Conservation (phyloP, 2,797 vertebrate genomes). For the Hydrocynus forskahlii region DNA sequence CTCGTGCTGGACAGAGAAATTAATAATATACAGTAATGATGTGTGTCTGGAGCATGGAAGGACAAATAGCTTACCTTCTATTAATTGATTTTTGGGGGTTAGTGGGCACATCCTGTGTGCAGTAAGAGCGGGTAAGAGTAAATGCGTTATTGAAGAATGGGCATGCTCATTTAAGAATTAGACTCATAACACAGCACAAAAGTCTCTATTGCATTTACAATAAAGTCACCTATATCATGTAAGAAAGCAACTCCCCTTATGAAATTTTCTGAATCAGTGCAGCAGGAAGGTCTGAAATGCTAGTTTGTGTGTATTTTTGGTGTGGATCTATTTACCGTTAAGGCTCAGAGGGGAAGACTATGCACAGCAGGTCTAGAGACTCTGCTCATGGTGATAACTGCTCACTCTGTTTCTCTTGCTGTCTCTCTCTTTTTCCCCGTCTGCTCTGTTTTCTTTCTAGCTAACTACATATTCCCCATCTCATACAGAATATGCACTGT, state of each 20-base stretch:
- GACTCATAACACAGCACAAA: slow-evolving; percentile 4
- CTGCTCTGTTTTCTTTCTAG: neutral
- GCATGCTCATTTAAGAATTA: slow-evolving; percentile 31
- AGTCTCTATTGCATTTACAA: slow-evolving; percentile 18
- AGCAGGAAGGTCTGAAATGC: slow-evolving; percentile 30
- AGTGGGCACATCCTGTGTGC: slow-evolving; percentile 1
- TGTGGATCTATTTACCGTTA: slow-evolving; percentile 34
- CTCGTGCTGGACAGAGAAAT: slow-evolving; percentile 43
- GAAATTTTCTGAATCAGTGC: slow-evolving; percentile 38
- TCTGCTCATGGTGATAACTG: slow-evolving; percentile 53
- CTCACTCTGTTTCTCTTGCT: neutral
- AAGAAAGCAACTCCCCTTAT: slow-evolving; percentile 14
- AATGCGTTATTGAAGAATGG: slow-evolving; percentile 36
- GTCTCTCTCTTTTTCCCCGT: slow-evolving; percentile 11
- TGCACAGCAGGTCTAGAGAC: slow-evolving; percentile 46
- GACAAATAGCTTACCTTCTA: slow-evolving; percentile 35
- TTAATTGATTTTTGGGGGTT: slow-evolving; percentile 17
- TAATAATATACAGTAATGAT: slow-evolving; percentile 32
- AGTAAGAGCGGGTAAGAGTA: slow-evolving; percentile 9
- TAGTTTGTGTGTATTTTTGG: slow-evolving; percentile 39
- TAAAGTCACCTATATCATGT: slow-evolving; percentile 1
- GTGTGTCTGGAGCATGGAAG: slow-evolving; percentile 37
- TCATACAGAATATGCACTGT: slow-evolving; percentile 34
- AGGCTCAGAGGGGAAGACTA: slow-evolving; percentile 33
- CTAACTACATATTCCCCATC: slow-evolving; percentile 31